Base-by-base conservation (phyloP, 2,888 invertebrate species). In the Parochlus steinenii region DNA sequence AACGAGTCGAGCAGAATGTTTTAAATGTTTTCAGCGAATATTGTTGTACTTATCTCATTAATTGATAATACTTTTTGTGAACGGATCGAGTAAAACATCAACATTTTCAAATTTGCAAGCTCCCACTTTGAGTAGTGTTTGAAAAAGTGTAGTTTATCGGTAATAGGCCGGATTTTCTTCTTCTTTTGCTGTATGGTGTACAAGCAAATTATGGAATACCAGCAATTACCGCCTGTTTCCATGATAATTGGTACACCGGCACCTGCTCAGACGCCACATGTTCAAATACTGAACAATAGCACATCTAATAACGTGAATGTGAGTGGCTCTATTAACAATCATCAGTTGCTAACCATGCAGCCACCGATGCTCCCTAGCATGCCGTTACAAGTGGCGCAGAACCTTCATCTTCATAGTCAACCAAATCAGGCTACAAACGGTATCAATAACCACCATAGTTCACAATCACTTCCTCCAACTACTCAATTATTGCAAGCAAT, bases 351-450 rank as follows among this genome's bases (percentile, higher is more conserved):
- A 19, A 29, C 36, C 6, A 36, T 36, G 36, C 36, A 36, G 47
- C 58, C 58, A 14, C 51, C 56, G 7, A 43, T 56, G 25, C 55
- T 53, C 40, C 51, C 48, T 36, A 41, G 19, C 7, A 29, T 57
- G 40, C 58, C 58, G 5, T 41, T 58, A 38, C 56, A 56, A 46
- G 55, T 58, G 35, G 57, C 57, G 16, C 54, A 58, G 42, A 55
- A 54, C 43, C 46, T 58, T 44, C 58, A 56, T 15, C 58, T 58
- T 42, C 44, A 57, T 38, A 43, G 37, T 14, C 10, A 25, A 29
- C 23, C 33, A 6, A 40, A 27, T 22, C 27, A 26, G 20, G 35
- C 31, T 40, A 30, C 28, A 23, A 44, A 36, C 20, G 47, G 36
- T 29, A 29, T 37, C 27, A 40, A 30, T 16, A 33, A 35, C 18